A percentile compares a stretch with the other conserved stretches of the same genome.
phyloP scores from a whole-genome alignment of 2,797 vertebrate species.

The Poecile montanus region DNA sequence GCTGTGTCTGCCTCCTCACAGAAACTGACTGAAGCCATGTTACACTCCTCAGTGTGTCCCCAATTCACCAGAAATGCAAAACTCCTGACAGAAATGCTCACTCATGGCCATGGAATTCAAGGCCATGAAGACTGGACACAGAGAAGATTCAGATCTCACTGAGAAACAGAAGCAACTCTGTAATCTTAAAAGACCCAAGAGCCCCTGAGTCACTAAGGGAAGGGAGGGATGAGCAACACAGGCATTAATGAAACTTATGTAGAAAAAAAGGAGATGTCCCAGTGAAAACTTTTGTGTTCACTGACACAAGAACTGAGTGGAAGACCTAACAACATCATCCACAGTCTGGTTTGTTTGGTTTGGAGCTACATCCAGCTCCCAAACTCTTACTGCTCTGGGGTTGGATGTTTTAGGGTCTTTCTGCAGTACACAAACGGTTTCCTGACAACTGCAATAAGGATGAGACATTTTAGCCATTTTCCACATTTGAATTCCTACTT shows the following conservation, averaged over 20 bases:
- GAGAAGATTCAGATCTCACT: neutral
- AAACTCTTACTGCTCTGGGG: neutral
- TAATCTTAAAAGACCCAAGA: neutral
- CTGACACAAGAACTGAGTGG: neutral
- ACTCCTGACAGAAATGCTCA: neutral
- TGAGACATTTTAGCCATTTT: neutral
- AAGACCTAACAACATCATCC: neutral
- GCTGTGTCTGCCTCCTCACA: fast-evolving
- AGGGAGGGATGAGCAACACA: fast-evolving
- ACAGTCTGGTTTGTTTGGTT: neutral
- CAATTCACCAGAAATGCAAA: neutral
- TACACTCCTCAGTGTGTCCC: neutral
- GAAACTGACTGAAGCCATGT: neutral
- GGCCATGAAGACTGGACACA: neutral
- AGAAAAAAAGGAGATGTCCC: neutral
- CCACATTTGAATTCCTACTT: neutral
- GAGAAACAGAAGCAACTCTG: neutral
- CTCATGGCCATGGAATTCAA: neutral
- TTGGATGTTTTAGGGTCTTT: neutral
- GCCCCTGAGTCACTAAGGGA: neutral
- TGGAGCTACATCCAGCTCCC: neutral
- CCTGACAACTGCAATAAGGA: neutral
- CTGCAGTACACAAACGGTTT: neutral
- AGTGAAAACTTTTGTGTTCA: neutral
- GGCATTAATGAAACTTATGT: neutral